Percentiles rank a stretch among this genome's conserved stretches.
phyloP scores from a whole-genome alignment of 2,113 vertebrate genomes.

The Calidris pugnax region DNA sequence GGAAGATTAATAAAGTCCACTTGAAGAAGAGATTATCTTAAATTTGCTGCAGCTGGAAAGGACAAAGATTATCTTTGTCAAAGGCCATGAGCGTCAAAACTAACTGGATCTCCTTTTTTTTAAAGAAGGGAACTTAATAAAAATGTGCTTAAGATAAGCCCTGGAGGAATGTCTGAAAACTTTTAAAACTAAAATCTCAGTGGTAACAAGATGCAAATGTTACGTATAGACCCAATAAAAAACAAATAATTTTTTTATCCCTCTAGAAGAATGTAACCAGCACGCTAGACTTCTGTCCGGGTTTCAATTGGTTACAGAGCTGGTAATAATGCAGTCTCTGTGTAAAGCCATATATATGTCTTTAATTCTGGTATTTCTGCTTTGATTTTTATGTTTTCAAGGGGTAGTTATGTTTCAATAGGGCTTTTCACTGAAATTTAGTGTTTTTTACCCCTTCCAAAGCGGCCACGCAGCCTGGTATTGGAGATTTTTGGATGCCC shows the following conservation, averaged over 20 bases:
- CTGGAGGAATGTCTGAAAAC: constrained; percentile 65
- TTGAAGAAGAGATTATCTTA: constrained; percentile 58
- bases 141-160: constrained; percentile 63
- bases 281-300: not conserved
- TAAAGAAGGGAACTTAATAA: constrained; percentile 57
- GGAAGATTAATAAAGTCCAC: constrained; percentile 69
- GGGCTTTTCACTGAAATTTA: constrained; percentile 1
- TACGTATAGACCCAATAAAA: constrained; percentile 20
- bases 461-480: not conserved
- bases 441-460: not conserved
- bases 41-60: constrained; percentile 67
- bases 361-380: not conserved
- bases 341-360: not conserved
- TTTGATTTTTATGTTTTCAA: not conserved
- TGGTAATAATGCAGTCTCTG: not conserved
- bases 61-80: constrained; percentile 59
- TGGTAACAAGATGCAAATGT: constrained; percentile 70
- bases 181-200: constrained; percentile 63
- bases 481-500: not conserved
- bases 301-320: constrained; percentile 9
- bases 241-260: constrained; percentile 37
- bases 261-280: not conserved
- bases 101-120: not conserved
- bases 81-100: constrained; percentile 30
- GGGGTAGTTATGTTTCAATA: not conserved